These are phyloP conservation scores for Drosophila tropicalis DNA, from an alignment of 1,140 invertebrate genomes.

Conservation along the genomic window DNA sequence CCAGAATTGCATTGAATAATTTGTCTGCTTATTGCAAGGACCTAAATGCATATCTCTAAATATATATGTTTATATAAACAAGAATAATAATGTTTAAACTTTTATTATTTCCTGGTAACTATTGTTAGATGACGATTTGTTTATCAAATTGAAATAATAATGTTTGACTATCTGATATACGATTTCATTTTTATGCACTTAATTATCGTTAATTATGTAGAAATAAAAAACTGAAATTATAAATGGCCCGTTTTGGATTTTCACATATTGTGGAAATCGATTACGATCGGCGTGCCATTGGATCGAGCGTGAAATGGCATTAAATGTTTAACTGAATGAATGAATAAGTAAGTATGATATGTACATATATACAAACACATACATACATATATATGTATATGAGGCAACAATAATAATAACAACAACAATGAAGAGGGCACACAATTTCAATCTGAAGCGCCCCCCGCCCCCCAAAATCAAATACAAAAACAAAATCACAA, in stretches of 20 bases:
- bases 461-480: constrained; percentile 20
- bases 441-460: constrained; percentile 23
- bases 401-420: neutral
- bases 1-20: too few species aligned
- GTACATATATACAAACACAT: too few species aligned
- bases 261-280: neutral
- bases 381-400: neutral
- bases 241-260: neutral
- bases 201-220: neutral
- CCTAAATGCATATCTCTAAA: too few species aligned
- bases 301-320: constrained; percentile 52
- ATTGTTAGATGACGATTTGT: too few species aligned
- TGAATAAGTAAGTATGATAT: constrained; percentile 35
- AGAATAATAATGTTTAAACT: too few species aligned
- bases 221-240: constrained; percentile 12
- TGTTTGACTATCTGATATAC: too few species aligned
- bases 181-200: neutral
- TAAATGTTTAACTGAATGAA: constrained; percentile 44
- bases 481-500: constrained; percentile 23
- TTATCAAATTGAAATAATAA: too few species aligned
- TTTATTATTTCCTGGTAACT: too few species aligned
- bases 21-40: too few species aligned
- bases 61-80: too few species aligned
- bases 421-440: constrained; percentile 22
- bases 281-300: constrained; percentile 23